These are phyloP conservation scores for Archips crataeganus DNA, from an alignment of 2,888 invertebrate species.

Conservation along the genomic window DNA sequence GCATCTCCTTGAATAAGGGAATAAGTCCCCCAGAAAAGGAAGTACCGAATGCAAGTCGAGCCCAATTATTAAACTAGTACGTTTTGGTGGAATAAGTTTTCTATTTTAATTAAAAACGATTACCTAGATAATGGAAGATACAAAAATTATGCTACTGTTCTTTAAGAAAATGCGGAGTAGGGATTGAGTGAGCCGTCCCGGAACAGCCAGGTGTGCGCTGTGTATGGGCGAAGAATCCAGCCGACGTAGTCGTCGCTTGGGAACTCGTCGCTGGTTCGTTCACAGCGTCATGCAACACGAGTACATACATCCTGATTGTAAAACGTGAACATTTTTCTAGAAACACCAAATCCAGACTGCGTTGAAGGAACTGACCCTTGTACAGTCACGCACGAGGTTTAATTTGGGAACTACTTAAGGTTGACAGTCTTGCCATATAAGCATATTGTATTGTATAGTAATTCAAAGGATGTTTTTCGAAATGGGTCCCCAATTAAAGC, in stretches of 20 bases:
- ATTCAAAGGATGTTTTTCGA: too few species aligned
- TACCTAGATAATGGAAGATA: neutral
- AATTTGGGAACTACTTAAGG: too few species aligned
- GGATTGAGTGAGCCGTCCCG: constrained; percentile 66
- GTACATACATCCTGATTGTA: constrained; percentile 58
- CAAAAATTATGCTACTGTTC: neutral
- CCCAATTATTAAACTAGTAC: too few species aligned
- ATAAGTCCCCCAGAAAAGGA: too few species aligned
- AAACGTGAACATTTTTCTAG: constrained; percentile 57
- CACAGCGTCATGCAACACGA: constrained; percentile 58
- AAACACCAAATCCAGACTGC: neutral
- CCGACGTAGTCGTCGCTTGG: constrained; percentile 66
- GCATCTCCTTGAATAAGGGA: too few species aligned
- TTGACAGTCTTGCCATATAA: too few species aligned
- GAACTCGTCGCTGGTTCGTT: constrained; percentile 62
- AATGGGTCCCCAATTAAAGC: too few species aligned
- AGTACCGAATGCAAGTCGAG: too few species aligned
- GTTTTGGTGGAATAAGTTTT: too few species aligned
- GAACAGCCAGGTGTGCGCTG: constrained; percentile 75
- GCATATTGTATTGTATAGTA: too few species aligned
- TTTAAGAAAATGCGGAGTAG: neutral
- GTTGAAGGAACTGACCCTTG: neutral
- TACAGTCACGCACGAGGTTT: too few species aligned
- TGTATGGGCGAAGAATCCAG: constrained; percentile 81
- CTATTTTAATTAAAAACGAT: too few species aligned